phyloP scores from a whole-genome alignment of 2,888 invertebrate genomes.

The Chrysotoxum bicinctum region DNA sequence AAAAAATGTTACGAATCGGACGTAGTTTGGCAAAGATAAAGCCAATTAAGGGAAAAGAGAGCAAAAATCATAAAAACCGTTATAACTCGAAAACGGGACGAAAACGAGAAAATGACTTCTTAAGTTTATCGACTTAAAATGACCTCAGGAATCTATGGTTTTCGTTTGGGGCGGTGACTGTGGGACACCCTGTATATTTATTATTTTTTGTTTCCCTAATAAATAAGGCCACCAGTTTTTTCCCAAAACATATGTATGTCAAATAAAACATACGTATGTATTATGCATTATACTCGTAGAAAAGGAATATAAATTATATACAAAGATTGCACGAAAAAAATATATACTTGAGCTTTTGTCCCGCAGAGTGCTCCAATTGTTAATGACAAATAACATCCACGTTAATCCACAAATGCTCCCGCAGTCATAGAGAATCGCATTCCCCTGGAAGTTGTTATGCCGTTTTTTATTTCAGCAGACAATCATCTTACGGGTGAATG shows the following conservation, averaged over 20 bases:
- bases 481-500: constrained; percentile 13
- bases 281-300: neutral
- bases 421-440: constrained; percentile 1
- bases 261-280: neutral
- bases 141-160: no score
- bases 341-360: neutral
- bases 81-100: no score
- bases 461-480: constrained; percentile 15
- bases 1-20: no score
- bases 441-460: neutral
- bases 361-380: constrained; percentile 7
- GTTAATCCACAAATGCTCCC: constrained; percentile 11
- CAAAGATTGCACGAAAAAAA: neutral
- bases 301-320: neutral
- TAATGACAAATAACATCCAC: constrained; percentile 24
- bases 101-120: no score
- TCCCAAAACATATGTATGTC: neutral
- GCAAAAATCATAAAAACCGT: no score
- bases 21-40: no score
- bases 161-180: no score
- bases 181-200: no score
- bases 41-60: no score
- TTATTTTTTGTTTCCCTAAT: neutral
- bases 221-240: neutral
- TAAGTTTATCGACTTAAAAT: no score